Evolutionary conservation across 2,888 invertebrate genomes (phyloP).

Genomic region (Orthosia gothica): DNA sequence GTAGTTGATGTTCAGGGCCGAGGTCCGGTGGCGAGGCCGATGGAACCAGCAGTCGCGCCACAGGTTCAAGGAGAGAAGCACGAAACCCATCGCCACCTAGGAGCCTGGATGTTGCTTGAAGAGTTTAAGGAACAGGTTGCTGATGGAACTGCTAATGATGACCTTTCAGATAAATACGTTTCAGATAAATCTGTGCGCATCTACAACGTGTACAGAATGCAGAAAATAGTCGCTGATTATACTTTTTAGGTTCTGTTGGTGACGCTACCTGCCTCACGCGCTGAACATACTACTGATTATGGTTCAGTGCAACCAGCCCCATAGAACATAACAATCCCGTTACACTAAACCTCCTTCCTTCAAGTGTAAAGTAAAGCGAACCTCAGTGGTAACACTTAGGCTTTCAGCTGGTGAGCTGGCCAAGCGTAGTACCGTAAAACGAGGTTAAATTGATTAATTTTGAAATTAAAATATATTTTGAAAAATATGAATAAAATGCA

Average conservation of each 20-base stretch:
- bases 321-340: too few species aligned
- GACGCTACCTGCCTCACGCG: background rate
- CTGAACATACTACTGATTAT: too few species aligned
- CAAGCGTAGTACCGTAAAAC: too few species aligned
- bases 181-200: background rate
- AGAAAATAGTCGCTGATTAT: background rate
- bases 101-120: constrained; percentile 54
- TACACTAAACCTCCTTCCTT: background rate
- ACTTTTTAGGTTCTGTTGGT: background rate
- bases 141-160: background rate
- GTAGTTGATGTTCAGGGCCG: constrained; percentile 94
- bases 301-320: too few species aligned
- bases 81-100: constrained; percentile 94
- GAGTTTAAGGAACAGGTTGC: constrained; percentile 14
- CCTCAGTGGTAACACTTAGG: too few species aligned
- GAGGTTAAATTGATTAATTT: too few species aligned
- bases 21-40: constrained; percentile 93
- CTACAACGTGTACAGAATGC: background rate
- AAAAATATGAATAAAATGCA: too few species aligned
- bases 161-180: background rate
- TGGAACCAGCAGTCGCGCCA: constrained; percentile 95
- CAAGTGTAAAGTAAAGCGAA: background rate
- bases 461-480: too few species aligned
- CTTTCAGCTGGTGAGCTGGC: too few species aligned
- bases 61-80: constrained; percentile 94